Conservation (phyloP, 2,797 vertebrate species). For the Limosa lapponica region DNA sequence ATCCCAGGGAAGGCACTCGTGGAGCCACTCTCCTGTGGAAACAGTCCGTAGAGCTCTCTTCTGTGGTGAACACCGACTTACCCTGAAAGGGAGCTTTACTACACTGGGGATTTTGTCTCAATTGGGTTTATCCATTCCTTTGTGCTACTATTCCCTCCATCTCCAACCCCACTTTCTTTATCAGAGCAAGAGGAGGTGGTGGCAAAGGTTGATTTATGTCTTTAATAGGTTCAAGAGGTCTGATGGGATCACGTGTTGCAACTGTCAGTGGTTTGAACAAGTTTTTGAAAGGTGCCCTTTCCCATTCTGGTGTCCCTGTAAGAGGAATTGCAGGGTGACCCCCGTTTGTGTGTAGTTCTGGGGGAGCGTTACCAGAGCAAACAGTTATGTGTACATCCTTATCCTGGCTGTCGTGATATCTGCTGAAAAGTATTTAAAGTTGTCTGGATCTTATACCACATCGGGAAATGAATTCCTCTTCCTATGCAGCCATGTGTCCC, state of each 20-base stretch:
- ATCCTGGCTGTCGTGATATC: not conserved
- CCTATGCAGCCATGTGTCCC: not conserved
- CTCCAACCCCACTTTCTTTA: not conserved
- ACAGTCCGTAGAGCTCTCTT: not conserved
- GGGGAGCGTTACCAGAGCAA: not conserved
- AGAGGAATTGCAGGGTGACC: not conserved
- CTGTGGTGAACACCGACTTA: fast-evolving
- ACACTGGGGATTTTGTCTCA: not conserved
- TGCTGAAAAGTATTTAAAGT: not conserved
- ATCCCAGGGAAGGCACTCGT: not conserved
- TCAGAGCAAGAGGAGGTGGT: not conserved
- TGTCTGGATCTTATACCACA: not conserved
- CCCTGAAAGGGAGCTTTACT: not conserved
- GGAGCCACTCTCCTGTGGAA: not conserved
- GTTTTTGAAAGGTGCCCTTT: not conserved
- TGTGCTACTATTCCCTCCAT: fast-evolving
- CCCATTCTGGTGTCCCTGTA: not conserved
- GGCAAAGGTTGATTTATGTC: not conserved
- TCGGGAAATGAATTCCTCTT: not conserved
- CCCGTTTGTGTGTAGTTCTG: not conserved
- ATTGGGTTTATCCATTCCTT: not conserved
- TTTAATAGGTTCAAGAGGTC: not conserved
- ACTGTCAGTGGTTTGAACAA: not conserved
- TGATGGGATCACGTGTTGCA: fast-evolving
- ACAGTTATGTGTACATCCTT: not conserved